Evolutionary conservation across 2,113 vertebrate species (phyloP), one percentile per base, ranked within the genome.

Genomic region (Suricata suricatta): DNA sequence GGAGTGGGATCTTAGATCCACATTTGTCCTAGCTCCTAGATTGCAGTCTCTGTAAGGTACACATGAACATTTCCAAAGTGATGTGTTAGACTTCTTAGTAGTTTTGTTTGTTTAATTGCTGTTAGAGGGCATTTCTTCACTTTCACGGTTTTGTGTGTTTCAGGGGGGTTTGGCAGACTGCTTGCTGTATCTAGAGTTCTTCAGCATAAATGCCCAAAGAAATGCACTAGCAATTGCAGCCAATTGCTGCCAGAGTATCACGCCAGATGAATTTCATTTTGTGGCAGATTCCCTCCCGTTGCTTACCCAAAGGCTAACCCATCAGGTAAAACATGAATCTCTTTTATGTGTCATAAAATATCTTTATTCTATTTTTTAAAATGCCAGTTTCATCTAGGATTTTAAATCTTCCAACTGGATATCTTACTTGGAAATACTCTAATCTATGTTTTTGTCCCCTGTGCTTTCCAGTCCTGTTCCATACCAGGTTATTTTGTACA

Each of bases 231-330:
- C 99, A 97, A 99, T 99, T 60, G 99, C 99, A 97, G 99, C 99
- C 95, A 99, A 99, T 98, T 99, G 99, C 99, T 99, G 99, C 98
- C 99, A 99, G 99, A 99, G 99, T 97, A 99, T 99, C 97, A 99
- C 99, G 35, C 99, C 99, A 90, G 99, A 99, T 90, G 99, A 99
- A 98, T 99, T 99, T 98, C 99, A 99, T 99, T 99, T 99, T 98
- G 99, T 99, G 96, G 99, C 99, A 81, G 99, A 99, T 98, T 99
- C 99, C 92, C 99, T 99, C 97, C 99, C 99, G 64, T 98, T 99
- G 98, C 99, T 99, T 97, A 99, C 99, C 82, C 99, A 99, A 99
- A 99, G 99, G 98, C 99, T 99, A 96, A 99, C 99, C 81, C 99
- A 99, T 98, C 99, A 99, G 99, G 99, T 99, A 98, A 99, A 87